phyloP scores from a whole-genome alignment of 2,888 invertebrate genomes.

The Tetranychus truncatus region DNA sequence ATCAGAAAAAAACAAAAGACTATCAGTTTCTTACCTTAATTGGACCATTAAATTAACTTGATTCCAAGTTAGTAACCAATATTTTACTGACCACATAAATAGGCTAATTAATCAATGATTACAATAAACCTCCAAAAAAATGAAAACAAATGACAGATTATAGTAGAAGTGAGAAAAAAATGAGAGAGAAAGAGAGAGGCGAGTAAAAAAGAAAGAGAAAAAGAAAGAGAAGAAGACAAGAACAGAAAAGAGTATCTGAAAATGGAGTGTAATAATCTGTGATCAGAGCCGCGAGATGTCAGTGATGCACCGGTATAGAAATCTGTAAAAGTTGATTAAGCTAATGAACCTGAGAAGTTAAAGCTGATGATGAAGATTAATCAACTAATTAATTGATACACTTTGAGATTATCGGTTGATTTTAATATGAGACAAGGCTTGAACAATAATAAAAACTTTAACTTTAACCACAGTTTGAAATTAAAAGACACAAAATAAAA shows the following conservation, averaged over 20 bases:
- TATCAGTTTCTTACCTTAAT: not conserved
- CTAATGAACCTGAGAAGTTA: not conserved
- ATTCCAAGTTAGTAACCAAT: not conserved
- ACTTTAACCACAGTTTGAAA: too few species aligned
- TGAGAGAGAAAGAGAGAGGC: constrained; percentile 3
- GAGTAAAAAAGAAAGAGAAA: constrained; percentile 6
- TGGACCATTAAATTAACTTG: not conserved
- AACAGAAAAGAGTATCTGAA: not conserved
- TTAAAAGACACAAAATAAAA: too few species aligned
- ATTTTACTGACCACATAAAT: not conserved
- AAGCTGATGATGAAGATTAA: not conserved
- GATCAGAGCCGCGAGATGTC: not conserved
- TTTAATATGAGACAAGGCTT: too few species aligned
- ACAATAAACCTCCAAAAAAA: not conserved
- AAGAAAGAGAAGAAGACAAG: not conserved
- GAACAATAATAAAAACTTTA: too few species aligned
- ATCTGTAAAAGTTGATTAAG: not conserved
- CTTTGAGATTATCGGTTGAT: not conserved
- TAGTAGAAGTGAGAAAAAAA: not conserved
- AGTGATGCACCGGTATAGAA: not conserved
- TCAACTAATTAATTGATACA: not conserved
- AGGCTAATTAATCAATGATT: not conserved
- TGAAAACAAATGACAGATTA: not conserved
- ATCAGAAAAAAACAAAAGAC: not conserved
- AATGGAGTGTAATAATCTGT: not conserved